These are phyloP conservation scores for Agrochola litura DNA, from an alignment of 2,888 invertebrate species.

Conservation along the genomic window DNA sequence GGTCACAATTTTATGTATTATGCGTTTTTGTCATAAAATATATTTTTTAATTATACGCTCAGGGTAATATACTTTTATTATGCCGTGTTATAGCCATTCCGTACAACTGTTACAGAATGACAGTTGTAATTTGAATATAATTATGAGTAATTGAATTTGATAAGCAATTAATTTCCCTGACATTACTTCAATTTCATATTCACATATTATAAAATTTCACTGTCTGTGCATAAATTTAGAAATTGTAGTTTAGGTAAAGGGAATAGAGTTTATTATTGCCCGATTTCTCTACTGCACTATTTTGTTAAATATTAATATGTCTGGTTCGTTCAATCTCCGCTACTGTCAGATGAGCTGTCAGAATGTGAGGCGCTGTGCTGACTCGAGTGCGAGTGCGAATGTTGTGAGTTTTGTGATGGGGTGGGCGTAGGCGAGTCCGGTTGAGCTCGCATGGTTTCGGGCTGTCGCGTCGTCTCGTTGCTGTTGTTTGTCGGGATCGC, in stretches of 20 bases:
- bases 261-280: neutral
- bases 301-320: neutral
- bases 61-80: neutral
- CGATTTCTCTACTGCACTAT: neutral
- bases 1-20: slow-evolving; percentile 4
- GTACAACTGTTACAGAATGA: neutral
- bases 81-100: neutral
- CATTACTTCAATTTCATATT: neutral
- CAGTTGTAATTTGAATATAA: no score
- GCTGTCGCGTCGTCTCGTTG: neutral
- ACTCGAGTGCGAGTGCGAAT: neutral
- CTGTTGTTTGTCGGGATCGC: slow-evolving; percentile 45
- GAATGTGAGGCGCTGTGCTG: slow-evolving; percentile 24
- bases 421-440: neutral
- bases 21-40: neutral
- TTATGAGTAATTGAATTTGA: neutral
- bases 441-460: accelerated
- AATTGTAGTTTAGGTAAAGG: neutral
- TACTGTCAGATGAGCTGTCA: slow-evolving; percentile 65
- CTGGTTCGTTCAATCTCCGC: slow-evolving; percentile 37
- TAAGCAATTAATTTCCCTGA: neutral
- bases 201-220: neutral
- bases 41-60: neutral
- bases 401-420: neutral
- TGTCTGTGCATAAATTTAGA: neutral